Evolutionary conservation across 2,888 invertebrate species (phyloP), one percentile per base, ranked within the genome.

Genomic region (Patella ulyssiponensis): DNA sequence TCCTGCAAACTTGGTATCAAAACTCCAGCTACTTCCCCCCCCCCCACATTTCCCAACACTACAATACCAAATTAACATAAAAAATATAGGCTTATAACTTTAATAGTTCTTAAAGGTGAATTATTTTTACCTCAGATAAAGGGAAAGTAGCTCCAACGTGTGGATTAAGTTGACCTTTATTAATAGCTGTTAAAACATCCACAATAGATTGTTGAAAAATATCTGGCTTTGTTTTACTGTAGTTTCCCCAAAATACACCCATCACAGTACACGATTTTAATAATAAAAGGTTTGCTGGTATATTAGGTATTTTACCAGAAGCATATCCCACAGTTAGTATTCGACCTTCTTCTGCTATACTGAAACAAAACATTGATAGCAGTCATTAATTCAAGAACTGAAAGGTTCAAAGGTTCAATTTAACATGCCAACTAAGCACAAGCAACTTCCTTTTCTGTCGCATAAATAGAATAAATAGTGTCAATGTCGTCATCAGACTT

Each of bases 161-260:
- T 1, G 95, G 94, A 20, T 91, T 92, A 77, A 95, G 93, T n/a
- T 94, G 91, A 33, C 93, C 93, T 83, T 94, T 94, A 80, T 94
- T 93, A 54, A 93, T 93, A 88, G 94, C 93, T 81, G 94, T 93
- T 78, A 95, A 91, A 5, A 94, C 93, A 87, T 94, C 94, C 69
- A 92, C 91, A 27, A 94, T 93, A n/a, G 93, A 92, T 88, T 93
- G 91, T 90, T 93, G 91, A 89, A 94, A 95, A 80, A 93, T 93
- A 76, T 91, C 91, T 11, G 84, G 85, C 64, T 84, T 77, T 73
- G 93, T 91, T 77, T 92, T 92, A 70, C 90, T 89, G 33, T 94
- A 90, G 79, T 93, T 93, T 12, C 88, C 88, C 88, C 88, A 89
- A 73, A 81, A 88, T 17, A 94, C 92, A 3, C 93, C 94, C 33